phyloP scores from a whole-genome alignment of 2,888 invertebrate genomes.

The Thereva unica region DNA sequence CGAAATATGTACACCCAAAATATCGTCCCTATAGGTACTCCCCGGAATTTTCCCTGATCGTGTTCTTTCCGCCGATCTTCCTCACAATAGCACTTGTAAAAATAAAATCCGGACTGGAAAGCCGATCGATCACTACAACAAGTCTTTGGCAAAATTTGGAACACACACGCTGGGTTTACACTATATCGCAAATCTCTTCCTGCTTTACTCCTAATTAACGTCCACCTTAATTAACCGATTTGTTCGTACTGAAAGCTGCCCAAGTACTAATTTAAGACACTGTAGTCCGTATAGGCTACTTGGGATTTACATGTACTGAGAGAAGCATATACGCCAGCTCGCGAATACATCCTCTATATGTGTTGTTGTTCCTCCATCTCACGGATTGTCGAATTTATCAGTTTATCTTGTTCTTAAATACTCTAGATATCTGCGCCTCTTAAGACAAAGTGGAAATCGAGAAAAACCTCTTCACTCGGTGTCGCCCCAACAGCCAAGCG shows the following conservation, averaged over 20 bases:
- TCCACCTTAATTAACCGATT: conserved; percentile 50
- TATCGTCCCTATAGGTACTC: neutral
- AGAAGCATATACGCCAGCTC: conserved; percentile 2
- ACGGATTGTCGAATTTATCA: conserved; percentile 31
- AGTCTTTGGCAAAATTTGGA: no score
- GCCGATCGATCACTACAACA: no score
- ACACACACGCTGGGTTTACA: neutral
- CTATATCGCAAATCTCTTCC: conserved; percentile 29
- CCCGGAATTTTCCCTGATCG: neutral
- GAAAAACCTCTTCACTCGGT: conserved; percentile 15
- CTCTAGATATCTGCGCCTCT: conserved; percentile 1
- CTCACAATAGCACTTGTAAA: conserved; percentile 41
- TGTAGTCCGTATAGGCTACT: conserved; percentile 17
- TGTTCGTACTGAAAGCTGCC: conserved; percentile 58
- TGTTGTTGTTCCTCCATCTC: conserved; percentile 21
- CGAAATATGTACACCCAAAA: neutral
- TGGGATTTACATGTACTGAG: conserved; percentile 9
- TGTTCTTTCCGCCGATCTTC: conserved; percentile 35
- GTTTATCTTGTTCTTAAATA: conserved; percentile 23
- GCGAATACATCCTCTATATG: conserved; percentile 11
- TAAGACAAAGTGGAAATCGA: conserved; percentile 18
- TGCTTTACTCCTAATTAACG: conserved; percentile 43
- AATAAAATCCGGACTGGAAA: no score
- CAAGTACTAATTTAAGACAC: conserved; percentile 53
- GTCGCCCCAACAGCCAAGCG: neutral